phyloP scores from a whole-genome alignment of 2,888 invertebrate species.

The Bombylius major region DNA sequence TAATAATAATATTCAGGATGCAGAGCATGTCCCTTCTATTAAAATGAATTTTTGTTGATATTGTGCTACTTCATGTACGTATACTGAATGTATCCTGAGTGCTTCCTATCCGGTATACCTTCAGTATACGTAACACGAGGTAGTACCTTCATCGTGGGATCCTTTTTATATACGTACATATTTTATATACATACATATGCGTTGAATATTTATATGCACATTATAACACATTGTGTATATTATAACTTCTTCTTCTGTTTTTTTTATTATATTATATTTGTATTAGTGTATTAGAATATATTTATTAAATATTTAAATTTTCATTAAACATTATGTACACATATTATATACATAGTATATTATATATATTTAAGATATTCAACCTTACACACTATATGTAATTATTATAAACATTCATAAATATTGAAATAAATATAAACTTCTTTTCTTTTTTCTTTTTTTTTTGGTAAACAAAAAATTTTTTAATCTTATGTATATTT shows the following conservation, averaged over 20 bases:
- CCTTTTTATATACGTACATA: constrained; percentile 1
- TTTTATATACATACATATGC: constrained; percentile 1
- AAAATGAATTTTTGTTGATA: constrained; percentile 33
- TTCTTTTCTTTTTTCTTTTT: too few species aligned
- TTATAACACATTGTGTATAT: too few species aligned
- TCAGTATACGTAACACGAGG: constrained; percentile 99
- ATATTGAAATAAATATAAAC: too few species aligned
- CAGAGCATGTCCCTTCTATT: constrained; percentile 21
- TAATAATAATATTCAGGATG: constrained; percentile 17
- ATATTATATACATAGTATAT: background rate
- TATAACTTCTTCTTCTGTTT: too few species aligned
- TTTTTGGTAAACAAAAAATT: too few species aligned
- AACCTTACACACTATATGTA: background rate
- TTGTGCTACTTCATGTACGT: constrained; percentile 88
- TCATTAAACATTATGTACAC: background rate
- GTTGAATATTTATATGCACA: background rate
- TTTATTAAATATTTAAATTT: background rate
- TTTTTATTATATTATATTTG: too few species aligned
- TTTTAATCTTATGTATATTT: too few species aligned
- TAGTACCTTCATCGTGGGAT: constrained; percentile 57
- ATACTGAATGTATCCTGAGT: constrained; percentile 99
- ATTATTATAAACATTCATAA: too few species aligned
- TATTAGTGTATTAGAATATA: background rate
- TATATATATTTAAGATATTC: background rate
- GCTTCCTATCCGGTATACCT: constrained; percentile 98